A percentile compares a stretch with the other conserved stretches of the same genome.
phyloP scores from a whole-genome alignment of 2,113 vertebrate genomes.

The Oreochromis tanganicae region DNA sequence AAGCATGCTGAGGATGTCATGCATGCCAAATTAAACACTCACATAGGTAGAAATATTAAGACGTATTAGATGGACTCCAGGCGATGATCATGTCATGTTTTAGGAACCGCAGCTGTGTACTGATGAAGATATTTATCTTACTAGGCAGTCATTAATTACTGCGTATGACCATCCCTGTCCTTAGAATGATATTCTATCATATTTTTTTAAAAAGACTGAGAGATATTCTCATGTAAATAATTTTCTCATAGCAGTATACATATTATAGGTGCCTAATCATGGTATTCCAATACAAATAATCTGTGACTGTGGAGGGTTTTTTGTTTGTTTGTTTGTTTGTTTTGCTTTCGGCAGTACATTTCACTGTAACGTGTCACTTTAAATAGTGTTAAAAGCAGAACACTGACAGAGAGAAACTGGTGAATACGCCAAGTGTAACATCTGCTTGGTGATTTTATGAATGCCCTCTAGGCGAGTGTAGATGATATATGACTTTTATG shows the following conservation, averaged over 20 bases:
- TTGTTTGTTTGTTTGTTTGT: background rate
- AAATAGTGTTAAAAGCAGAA: background rate
- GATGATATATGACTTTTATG: background rate
- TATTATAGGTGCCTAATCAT: background rate
- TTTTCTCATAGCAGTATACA: background rate
- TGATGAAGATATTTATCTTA: background rate
- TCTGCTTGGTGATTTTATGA: background rate
- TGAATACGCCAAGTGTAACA: background rate
- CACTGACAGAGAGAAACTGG: background rate
- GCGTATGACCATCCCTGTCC: background rate
- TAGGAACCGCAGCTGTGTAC: background rate
- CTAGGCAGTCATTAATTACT: background rate
- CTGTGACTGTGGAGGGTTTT: background rate
- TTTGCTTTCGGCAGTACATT: background rate
- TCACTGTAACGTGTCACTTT: background rate
- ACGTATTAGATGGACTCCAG: background rate
- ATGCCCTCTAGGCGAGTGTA: background rate
- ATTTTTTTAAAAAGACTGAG: background rate
- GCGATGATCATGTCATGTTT: background rate
- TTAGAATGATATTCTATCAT: background rate
- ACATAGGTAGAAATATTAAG: background rate
- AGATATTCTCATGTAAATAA: background rate
- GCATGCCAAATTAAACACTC: constrained; percentile 4
- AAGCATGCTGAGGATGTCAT: background rate
- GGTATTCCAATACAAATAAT: background rate